Evolutionary conservation across 2,888 invertebrate genomes (phyloP), one percentile per base, ranked within the genome.

Genomic region (Drosophila ezoana): DNA sequence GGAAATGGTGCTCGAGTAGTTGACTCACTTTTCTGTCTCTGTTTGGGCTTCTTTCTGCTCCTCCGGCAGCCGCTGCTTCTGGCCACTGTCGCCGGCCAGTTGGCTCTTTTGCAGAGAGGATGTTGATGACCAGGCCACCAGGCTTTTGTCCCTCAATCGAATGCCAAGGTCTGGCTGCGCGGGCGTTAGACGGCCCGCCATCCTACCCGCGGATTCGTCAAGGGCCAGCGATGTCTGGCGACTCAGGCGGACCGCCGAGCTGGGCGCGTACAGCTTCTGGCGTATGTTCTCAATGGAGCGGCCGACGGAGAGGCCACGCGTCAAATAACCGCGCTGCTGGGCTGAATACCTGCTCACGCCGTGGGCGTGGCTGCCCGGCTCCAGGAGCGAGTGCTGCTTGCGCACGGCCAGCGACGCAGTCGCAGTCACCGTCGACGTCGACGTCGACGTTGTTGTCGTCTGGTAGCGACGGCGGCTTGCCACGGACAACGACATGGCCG

Each of bases 361-460:
- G 35, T 44, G 76, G 44, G 43, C 56, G 75, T 71, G 74, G 48
- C 54, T 71, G 48, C 72, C 5, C 18, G 67, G 81, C 60, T 90
- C 91, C n/a, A 83, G 79, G 23, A 90, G 87, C 4, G 91, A 90
- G 41, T 89, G 81, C 59, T 90, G 91, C 47, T 90, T 90, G n/a
- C 81, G 79, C 11, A 90, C 57, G 1, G 65, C 43, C 43, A 73
- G 49, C 9, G 66, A n/a, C 1, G 58, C 11, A 16, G 71, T 14
- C 9, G 54, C 0, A 5, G 53, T 16, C 10, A 58, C 4, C 8
- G 51, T 11, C 20, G 72, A 6, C 3, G 72, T 6, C 2, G 40
- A 14, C 35, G 61, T 20, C 16, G 74, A 20, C 8, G 66, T 23
- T 13, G 75, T 62, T 11, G 82, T 62, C 56, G 89, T 88, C 87